Base-by-base conservation (phyloP, 2,888 invertebrate genomes). In the Pedicia rivosa region DNA sequence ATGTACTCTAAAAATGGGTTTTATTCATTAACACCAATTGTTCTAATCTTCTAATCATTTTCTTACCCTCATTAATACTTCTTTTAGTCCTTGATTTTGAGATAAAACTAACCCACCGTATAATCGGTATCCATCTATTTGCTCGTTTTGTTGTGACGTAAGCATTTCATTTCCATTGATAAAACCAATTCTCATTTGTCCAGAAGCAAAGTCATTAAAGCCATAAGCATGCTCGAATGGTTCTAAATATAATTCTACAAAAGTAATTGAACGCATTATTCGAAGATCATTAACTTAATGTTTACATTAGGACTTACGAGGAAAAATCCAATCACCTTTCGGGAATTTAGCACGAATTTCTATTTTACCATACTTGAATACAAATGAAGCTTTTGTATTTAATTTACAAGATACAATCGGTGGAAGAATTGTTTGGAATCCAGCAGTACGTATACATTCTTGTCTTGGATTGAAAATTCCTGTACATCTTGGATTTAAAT, bases 311-410 rank as follows among this genome's bases (percentile, higher is more conserved):
- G n/a, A n/a, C 50, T 63, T 62, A 82, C 83, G 65, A 35, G 84
- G 82, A 49, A 78, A 68, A 14, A 83, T 59, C 84, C 83, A 83
- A 51, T 82, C 78, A 1, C 83, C 83, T 43, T 65, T 65, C 0
- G 83, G 81, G 15, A 84, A 50, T 54, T 75, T 78, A 0, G 82
- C 83, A 15, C 69, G 65, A 3, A 83, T 61, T 49, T 75, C 69
- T 10, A 83, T 62, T 26, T 62, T 67, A 9, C 83, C 83, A 50
- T 78, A 81, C 8, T 66, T 66, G 47, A 83, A 82, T 5, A 66
- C 66, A 48, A 82, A 77, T 1, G 57, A 59, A 26, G 68, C 62
- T 46, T 67, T 73, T 2, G 75, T 74, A 27, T 66, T 68, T 9
- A 83, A 48, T 35, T 68, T 65, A 0, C 73, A 74, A 2, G 77